Evolutionary conservation across 2,888 invertebrate genomes (phyloP).

Genomic region (Crocallis elinguaria): DNA sequence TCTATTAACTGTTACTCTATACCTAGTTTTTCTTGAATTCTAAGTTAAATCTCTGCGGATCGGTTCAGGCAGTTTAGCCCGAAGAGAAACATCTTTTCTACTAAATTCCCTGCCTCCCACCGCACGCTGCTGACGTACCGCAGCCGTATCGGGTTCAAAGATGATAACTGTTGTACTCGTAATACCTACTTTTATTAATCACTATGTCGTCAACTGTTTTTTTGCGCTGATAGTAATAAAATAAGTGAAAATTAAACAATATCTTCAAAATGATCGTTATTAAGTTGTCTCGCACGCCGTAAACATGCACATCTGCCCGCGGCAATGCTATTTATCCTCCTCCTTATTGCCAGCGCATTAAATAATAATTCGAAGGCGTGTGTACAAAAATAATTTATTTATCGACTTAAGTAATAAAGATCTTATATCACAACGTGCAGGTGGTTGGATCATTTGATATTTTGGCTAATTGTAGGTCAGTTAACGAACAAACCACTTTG

Average conservation of each 20-base stretch:
- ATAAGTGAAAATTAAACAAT: conserved; percentile 28
- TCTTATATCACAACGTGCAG: conserved; percentile 8
- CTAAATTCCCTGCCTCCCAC: no score
- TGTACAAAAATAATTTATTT: conserved; percentile 22
- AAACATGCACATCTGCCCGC: conserved; percentile 32
- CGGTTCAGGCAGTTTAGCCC: no score
- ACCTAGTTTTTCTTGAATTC: no score
- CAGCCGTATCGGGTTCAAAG: no score
- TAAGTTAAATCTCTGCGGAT: no score
- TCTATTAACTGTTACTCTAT: no score
- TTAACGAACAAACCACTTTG: not conserved
- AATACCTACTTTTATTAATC: not conserved
- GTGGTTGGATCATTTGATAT: conserved; percentile 4
- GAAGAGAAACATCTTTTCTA: no score
- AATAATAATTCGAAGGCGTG: conserved; percentile 27
- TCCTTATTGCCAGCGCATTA: conserved; percentile 28
- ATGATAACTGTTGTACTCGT: not conserved
- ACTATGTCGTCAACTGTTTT: not conserved
- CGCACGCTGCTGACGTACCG: no score
- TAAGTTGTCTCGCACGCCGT: conserved; percentile 32
- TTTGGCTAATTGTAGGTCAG: conserved; percentile 3
- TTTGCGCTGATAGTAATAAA: conserved; percentile 3
- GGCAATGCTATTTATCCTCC: conserved; percentile 28
- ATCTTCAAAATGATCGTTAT: conserved; percentile 34
- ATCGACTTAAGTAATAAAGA: conserved; percentile 12